Evolutionary conservation across 2,797 vertebrate species (phyloP).

Genomic region (Aulostomus chinensis): DNA sequence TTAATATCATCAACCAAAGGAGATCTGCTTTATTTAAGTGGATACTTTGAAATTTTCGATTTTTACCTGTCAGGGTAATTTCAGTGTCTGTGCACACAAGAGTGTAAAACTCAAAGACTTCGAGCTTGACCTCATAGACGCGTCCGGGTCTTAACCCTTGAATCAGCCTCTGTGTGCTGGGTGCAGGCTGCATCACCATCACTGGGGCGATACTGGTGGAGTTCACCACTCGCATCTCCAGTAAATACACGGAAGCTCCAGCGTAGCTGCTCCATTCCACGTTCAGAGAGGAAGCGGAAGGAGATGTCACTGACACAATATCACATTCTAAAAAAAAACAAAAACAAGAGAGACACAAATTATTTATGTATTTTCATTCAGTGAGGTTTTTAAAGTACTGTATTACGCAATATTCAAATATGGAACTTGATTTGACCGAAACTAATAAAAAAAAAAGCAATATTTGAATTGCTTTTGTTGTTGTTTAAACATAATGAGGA

Average conservation of each 20-base stretch:
- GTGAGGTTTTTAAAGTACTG: too few species aligned
- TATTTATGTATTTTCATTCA: too few species aligned
- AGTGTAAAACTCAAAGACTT: conserved; percentile 42
- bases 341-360: too few species aligned
- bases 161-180: conserved; percentile 54
- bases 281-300: conserved; percentile 70
- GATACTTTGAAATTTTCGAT: not conserved
- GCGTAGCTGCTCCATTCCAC: conserved; percentile 64
- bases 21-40: not conserved
- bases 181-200: conserved; percentile 12
- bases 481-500: too few species aligned
- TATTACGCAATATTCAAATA: too few species aligned
- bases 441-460: too few species aligned
- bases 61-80: conserved; percentile 72
- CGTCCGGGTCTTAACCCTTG: conserved; percentile 75
- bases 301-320: conserved; percentile 72
- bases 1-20: conserved; percentile 1
- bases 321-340: conserved; percentile 63
- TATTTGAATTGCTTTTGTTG: too few species aligned
- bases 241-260: conserved; percentile 53
- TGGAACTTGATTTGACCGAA: too few species aligned
- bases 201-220: conserved; percentile 59
- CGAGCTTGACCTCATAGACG: conserved; percentile 73
- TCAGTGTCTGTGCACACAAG: conserved; percentile 39
- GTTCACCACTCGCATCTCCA: conserved; percentile 73